A percentile compares a stretch with the other conserved stretches of the same genome.
Conservation (phyloP, 1,140 invertebrate species). For the Cecropterus lyciades region DNA sequence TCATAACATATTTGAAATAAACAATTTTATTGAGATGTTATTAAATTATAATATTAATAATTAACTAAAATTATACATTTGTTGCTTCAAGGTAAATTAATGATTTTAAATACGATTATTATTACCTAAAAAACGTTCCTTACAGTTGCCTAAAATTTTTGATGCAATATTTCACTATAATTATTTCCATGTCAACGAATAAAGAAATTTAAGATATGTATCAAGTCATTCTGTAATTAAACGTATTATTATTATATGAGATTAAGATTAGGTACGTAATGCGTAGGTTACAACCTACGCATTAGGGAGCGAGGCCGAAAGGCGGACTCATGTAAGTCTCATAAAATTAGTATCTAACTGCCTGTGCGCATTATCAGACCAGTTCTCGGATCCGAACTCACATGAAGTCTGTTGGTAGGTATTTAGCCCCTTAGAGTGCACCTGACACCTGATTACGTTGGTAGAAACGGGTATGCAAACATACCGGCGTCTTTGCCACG, state of each 20-base stretch:
- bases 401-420: slow-evolving; percentile 59
- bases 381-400: slow-evolving; percentile 61
- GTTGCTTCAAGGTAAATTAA: too few species aligned
- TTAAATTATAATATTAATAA: too few species aligned
- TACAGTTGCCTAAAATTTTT: background rate
- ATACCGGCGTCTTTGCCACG: slow-evolving; percentile 43
- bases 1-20: too few species aligned
- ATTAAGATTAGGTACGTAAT: background rate
- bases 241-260: slow-evolving; percentile 3
- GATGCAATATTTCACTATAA: background rate
- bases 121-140: too few species aligned
- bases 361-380: slow-evolving; percentile 67
- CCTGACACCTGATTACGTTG: slow-evolving; percentile 65
- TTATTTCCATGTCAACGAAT: background rate
- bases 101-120: too few species aligned
- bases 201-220: slow-evolving; percentile 5
- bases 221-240: slow-evolving; percentile 15
- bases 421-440: slow-evolving; percentile 58
- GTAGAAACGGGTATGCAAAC: slow-evolving; percentile 52
- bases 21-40: too few species aligned
- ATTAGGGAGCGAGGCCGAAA: slow-evolving; percentile 48
- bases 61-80: too few species aligned
- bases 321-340: slow-evolving; percentile 65
- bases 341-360: slow-evolving; percentile 79
- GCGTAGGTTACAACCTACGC: background rate